Evolutionary conservation across 2,797 vertebrate species (phyloP), one percentile per base, ranked within the genome.

Genomic region (Cyclopterus lumpus): DNA sequence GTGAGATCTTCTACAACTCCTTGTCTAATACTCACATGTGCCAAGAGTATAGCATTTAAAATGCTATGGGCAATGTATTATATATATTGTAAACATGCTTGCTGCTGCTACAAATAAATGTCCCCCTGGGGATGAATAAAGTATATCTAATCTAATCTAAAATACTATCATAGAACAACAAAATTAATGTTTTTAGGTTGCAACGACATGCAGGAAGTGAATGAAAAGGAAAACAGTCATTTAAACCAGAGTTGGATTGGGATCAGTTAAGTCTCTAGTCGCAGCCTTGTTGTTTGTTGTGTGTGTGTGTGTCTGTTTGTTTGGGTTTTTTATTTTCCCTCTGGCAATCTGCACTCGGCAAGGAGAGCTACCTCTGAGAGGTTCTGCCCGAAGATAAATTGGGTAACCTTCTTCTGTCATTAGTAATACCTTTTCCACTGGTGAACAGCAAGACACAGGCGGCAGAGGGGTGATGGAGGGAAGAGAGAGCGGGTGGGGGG

Each of bases 361-460:
- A 77, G 36, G 42, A 77, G 80, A 84, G 83, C 82, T 57, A 76
- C 59, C 86, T 88, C 71, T 90, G 87, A 94, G 95, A 95, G 94
- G 93, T 95, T 94, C 94, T 66, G 90, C 91, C 89, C 40, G 86
- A 94, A 95, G 95, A 96, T 95, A 92, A 95, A 96, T 95, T 91
- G 89, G 65, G 86, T 94, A 94, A 95, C 94, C 96, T 95, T 95
- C 84, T 91, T 93, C 87, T 94, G 93, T 95, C 93, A 93, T 95
- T 95, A 95, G 94, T 90, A 91, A 94, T 92, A 90, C 91, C 91
- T 94, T 95, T 92, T 93, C 73, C 90, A 89, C 87, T 78, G 79
- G 88, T 85, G 93, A 95, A 90, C 92, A 91, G 92, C 89, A 81
- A 92, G 92, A 93, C 87, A 70, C 89, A 88, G 84, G 89, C 81